Evolutionary conservation across 2,113 vertebrate genomes (phyloP).

Genomic region (Sitta europaea): DNA sequence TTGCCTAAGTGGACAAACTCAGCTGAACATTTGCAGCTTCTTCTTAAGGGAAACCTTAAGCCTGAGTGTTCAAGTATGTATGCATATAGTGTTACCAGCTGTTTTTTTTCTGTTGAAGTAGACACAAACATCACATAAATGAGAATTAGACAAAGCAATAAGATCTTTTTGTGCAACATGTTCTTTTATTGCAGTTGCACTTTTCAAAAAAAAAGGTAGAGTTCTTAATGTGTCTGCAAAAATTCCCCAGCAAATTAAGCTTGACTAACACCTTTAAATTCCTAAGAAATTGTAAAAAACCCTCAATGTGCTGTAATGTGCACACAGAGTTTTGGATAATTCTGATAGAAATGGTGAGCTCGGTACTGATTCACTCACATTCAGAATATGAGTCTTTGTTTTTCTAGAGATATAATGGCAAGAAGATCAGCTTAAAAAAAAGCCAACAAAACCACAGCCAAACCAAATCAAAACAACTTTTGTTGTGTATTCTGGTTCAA

Average conservation of each 20-base stretch:
- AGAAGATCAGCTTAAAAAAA: neutral
- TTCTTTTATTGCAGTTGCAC: neutral
- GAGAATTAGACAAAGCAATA: neutral
- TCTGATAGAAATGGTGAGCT: neutral
- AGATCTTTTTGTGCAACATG: neutral
- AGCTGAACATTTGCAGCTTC: neutral
- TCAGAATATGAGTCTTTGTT: neutral
- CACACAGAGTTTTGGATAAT: neutral
- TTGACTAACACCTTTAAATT: neutral
- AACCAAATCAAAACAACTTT: neutral
- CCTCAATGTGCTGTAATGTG: neutral
- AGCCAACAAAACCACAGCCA: no score
- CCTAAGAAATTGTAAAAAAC: neutral
- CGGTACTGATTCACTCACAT: neutral
- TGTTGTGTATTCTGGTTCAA: neutral
- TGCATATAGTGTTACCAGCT: neutral
- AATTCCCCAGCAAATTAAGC: neutral
- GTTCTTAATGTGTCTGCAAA: neutral
- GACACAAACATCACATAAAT: neutral
- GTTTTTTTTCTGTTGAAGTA: neutral
- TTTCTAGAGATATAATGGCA: neutral
- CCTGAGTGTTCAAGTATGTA: neutral
- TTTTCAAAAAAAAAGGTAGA: neutral
- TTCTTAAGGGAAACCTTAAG: neutral
- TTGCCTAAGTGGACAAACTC: neutral